Evolutionary conservation across 2,888 invertebrate species (phyloP).

Genomic region (Drosophila pseudotakahashii): DNA sequence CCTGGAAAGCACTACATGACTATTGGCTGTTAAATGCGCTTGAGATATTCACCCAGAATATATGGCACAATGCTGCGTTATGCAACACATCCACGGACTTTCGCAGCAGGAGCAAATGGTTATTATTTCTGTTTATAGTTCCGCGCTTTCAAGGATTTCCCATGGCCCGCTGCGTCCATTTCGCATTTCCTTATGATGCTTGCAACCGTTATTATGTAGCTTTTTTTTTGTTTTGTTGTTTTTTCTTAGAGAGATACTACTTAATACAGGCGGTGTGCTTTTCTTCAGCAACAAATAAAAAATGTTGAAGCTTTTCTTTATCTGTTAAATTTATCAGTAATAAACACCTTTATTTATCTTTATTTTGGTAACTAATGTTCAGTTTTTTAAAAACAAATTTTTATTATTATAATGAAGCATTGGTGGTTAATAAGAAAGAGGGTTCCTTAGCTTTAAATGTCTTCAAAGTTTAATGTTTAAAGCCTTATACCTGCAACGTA

Average conservation of each 20-base stretch:
- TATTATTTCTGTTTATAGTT: slow-evolving; percentile 37
- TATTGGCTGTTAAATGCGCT: slow-evolving; percentile 67
- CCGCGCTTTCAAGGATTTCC: slow-evolving; percentile 29
- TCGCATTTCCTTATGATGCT: slow-evolving; percentile 14
- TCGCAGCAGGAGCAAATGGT: slow-evolving; percentile 17
- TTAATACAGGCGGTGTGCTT: background rate
- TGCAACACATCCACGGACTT: slow-evolving; percentile 21
- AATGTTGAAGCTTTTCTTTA: background rate
- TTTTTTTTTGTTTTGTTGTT: background rate
- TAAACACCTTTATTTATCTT: too few species aligned
- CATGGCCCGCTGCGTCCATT: slow-evolving; percentile 29
- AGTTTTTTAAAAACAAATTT: too few species aligned
- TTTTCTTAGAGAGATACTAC: background rate
- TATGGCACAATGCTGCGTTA: slow-evolving; percentile 33
- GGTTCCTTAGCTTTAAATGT: too few species aligned
- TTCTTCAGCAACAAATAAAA: background rate
- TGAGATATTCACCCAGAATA: slow-evolving; percentile 29
- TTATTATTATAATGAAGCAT: too few species aligned
- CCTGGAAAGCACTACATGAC: slow-evolving; percentile 12
- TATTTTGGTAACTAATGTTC: too few species aligned
- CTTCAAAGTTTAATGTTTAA: too few species aligned
- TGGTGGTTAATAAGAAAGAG: too few species aligned
- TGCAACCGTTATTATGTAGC: background rate
- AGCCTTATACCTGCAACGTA: too few species aligned
- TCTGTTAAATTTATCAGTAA: too few species aligned